These are phyloP conservation scores for Heterotilapia buettikoferi DNA, from an alignment of 2,113 vertebrate genomes.

Conservation along the genomic window DNA sequence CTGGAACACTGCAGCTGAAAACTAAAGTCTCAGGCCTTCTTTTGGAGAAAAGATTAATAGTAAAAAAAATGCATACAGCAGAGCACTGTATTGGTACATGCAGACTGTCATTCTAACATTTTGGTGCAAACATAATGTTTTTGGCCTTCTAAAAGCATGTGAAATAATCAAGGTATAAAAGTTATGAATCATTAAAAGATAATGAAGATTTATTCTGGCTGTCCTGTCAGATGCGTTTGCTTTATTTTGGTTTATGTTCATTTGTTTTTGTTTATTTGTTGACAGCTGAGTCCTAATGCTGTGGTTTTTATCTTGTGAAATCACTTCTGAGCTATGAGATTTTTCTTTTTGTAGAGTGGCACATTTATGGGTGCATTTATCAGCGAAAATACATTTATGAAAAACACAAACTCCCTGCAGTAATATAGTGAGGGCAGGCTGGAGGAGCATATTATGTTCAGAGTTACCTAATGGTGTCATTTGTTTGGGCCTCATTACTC, in stretches of 20 bases:
- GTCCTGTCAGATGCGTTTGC: background rate
- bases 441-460: background rate
- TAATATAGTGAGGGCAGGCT: background rate
- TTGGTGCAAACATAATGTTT: background rate
- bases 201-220: background rate
- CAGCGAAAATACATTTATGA: background rate
- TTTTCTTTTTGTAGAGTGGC: background rate
- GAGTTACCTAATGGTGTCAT: background rate
- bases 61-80: background rate
- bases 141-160: background rate
- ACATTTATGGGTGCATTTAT: background rate
- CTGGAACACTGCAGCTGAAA: background rate
- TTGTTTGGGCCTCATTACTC: background rate
- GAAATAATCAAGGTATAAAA: background rate
- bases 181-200: background rate
- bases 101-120: background rate
- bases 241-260: background rate
- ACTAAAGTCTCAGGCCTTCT: background rate
- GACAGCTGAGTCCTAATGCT: background rate
- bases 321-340: background rate
- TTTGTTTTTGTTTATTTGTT: background rate
- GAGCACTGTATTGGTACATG: background rate
- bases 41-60: background rate
- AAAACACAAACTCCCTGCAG: background rate
- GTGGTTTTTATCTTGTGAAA: background rate